A percentile compares a stretch with the other conserved stretches of the same genome.
These are phyloP conservation scores for Drosophila planitibia DNA, from an alignment of 2,888 invertebrate genomes.

Conservation along the genomic window DNA sequence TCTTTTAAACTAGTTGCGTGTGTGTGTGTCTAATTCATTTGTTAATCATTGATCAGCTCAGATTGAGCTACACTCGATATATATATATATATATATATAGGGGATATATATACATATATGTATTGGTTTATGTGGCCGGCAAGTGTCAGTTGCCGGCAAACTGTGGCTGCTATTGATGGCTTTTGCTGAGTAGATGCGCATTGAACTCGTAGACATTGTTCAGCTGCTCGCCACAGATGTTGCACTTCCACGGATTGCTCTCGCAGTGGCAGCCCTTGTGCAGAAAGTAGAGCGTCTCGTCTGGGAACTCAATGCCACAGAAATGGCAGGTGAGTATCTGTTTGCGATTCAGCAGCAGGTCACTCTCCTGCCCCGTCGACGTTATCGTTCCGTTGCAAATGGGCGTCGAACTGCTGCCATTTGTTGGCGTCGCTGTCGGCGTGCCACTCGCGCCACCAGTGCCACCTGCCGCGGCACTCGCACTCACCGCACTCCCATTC, in stretches of 20 bases:
- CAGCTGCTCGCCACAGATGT: slow-evolving; percentile 98
- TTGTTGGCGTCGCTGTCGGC: slow-evolving; percentile 42
- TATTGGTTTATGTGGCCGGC: slow-evolving; percentile 21
- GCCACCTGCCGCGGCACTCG: slow-evolving; percentile 19
- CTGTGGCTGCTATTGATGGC: slow-evolving; percentile 90
- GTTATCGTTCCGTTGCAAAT: slow-evolving; percentile 89
- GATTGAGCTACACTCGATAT: slow-evolving; percentile 9
- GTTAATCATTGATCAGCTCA: slow-evolving; percentile 16
- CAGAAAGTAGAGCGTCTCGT: slow-evolving; percentile 97
- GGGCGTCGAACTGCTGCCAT: slow-evolving; percentile 85
- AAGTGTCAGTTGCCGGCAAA: slow-evolving; percentile 59
- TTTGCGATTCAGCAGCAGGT: slow-evolving; percentile 85
- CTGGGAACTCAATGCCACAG: slow-evolving; percentile 97
- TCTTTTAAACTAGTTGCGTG: slow-evolving; percentile 20
- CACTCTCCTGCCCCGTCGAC: slow-evolving; percentile 89
- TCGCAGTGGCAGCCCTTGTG: slow-evolving; percentile 99
- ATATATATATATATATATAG: not conserved
- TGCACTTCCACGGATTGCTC: slow-evolving; percentile 98
- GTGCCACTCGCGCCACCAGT: not conserved
- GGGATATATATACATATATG: not conserved
- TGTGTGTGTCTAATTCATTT: not conserved
- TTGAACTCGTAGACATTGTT: slow-evolving; percentile 98
- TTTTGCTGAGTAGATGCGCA: slow-evolving; percentile 96
- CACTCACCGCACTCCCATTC: slow-evolving; percentile 55
- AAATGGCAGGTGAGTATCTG: slow-evolving; percentile 92